phyloP scores from a whole-genome alignment of 2,888 invertebrate genomes.

The Dryocosmus kuriphilus region DNA sequence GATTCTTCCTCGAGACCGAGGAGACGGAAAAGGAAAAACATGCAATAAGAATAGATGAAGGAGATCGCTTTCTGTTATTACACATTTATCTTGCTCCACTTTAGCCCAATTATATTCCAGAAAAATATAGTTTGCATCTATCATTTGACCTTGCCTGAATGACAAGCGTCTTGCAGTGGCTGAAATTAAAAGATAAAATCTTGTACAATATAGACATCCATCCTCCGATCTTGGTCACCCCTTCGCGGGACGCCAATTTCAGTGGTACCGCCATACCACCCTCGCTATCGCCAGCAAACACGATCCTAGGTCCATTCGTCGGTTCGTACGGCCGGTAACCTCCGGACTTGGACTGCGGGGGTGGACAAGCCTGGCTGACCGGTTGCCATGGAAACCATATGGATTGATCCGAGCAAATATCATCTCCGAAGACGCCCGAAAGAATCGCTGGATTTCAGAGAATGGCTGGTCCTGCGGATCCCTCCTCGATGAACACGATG shows the following conservation, averaged over 20 bases:
- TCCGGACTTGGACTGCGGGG: conserved; percentile 58
- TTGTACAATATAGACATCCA: background rate
- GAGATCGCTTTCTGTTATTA: conserved; percentile 33
- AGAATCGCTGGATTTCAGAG: conserved; percentile 75
- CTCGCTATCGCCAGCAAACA: conserved; percentile 41
- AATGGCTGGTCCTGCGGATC: conserved; percentile 59
- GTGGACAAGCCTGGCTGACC: conserved; percentile 73
- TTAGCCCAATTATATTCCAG: background rate
- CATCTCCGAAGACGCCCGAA: conserved; percentile 76
- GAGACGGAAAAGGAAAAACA: conserved; percentile 49
- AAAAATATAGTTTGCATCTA: background rate
- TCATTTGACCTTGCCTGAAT: background rate
- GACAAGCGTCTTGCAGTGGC: background rate
- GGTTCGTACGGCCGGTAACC: conserved; percentile 59
- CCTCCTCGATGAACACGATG: conserved; percentile 31
- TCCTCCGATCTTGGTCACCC: conserved; percentile 40
- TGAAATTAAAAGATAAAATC: background rate
- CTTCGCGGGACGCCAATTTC: conserved; percentile 54
- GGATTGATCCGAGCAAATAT: conserved; percentile 78
- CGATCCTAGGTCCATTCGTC: conserved; percentile 58
- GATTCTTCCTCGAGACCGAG: conserved; percentile 48
- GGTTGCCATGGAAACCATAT: conserved; percentile 77
- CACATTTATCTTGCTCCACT: conserved; percentile 35
- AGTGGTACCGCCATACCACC: conserved; percentile 41
- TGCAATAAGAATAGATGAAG: conserved; percentile 48